phyloP scores from a whole-genome alignment of 2,888 invertebrate species.

The Ganaspis brasiliensis region DNA sequence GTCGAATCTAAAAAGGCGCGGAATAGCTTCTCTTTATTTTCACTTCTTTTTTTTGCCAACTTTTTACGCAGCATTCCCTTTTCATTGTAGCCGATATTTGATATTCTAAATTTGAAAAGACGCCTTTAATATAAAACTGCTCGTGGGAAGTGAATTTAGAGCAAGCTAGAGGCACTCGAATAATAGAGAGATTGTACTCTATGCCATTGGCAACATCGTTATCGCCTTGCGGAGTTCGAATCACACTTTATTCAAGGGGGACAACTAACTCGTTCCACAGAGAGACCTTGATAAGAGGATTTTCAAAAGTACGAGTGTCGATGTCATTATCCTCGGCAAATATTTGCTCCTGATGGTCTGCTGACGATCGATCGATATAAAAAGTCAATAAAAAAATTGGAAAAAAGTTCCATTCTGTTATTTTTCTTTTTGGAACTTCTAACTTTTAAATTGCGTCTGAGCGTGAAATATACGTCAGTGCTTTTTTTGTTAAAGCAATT shows the following conservation, averaged over 20 bases:
- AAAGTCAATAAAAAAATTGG: slow-evolving; percentile 11
- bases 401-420: neutral
- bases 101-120: neutral
- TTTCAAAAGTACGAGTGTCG: slow-evolving; percentile 41
- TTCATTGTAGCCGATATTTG: neutral
- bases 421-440: no score
- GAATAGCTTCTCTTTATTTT: neutral
- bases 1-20: neutral
- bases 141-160: slow-evolving; percentile 30
- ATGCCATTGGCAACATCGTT: slow-evolving; percentile 33
- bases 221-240: slow-evolving; percentile 32
- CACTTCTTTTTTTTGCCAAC: neutral
- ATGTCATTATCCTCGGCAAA: slow-evolving; percentile 28
- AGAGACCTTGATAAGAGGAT: slow-evolving; percentile 35
- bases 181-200: slow-evolving; percentile 37
- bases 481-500: no score
- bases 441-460: no score
- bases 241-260: slow-evolving; percentile 41
- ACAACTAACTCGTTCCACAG: slow-evolving; percentile 35
- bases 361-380: slow-evolving; percentile 11
- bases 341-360: slow-evolving; percentile 16
- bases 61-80: neutral
- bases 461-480: no score
- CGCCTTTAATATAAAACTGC: slow-evolving; percentile 4
- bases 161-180: slow-evolving; percentile 28